Percentiles rank a stretch among this genome's conserved stretches.
phyloP scores from a whole-genome alignment of 2,113 vertebrate species.

The Stercorarius parasiticus region DNA sequence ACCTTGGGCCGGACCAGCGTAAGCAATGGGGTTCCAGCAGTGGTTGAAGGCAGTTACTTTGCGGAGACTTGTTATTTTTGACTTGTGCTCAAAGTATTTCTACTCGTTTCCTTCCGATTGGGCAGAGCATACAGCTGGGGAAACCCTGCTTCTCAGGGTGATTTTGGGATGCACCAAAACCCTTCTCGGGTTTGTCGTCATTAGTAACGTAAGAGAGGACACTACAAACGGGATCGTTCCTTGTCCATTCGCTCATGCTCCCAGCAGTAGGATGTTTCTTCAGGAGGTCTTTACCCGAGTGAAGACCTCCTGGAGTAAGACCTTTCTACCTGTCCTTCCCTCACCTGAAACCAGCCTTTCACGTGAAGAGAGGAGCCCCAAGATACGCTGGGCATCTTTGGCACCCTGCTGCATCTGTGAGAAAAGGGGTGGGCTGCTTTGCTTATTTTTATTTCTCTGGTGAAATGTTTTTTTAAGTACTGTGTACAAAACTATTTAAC shows the following conservation, averaged over 20 bases:
- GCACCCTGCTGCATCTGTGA: background rate
- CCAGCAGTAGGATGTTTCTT: too few species aligned
- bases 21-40: background rate
- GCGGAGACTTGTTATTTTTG: background rate
- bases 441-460: background rate
- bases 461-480: background rate
- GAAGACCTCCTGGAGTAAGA: background rate
- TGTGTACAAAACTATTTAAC: background rate
- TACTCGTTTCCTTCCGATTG: background rate
- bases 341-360: too few species aligned
- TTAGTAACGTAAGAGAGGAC: background rate
- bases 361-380: too few species aligned
- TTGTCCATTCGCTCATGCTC: background rate
- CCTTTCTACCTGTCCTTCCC: background rate
- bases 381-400: background rate
- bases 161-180: background rate
- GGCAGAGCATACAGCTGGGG: background rate
- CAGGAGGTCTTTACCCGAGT: too few species aligned
- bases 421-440: background rate
- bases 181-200: fast-evolving
- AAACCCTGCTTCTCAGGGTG: background rate
- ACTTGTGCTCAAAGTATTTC: background rate
- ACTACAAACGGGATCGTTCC: background rate
- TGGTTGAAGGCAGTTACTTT: background rate
- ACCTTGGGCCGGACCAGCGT: fast-evolving